These are phyloP conservation scores for Atherinomorus stipes DNA, from an alignment of 2,113 vertebrate genomes.

Conservation along the genomic window DNA sequence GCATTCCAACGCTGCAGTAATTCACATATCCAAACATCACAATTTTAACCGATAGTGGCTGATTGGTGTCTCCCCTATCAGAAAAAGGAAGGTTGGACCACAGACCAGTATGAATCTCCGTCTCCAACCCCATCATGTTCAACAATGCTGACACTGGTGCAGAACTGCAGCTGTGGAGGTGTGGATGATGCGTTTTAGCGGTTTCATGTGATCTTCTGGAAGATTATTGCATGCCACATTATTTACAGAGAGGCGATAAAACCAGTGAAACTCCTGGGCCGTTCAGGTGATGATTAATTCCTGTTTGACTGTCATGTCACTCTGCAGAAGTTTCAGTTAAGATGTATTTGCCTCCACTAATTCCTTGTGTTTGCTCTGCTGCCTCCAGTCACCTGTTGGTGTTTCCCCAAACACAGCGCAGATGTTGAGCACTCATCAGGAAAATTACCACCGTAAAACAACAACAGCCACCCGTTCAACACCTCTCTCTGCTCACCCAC, in stretches of 20 bases:
- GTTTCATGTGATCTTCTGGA: no score
- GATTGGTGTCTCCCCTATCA: no score
- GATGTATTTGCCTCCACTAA: slow-evolving; percentile 8
- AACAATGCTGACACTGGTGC: no score
- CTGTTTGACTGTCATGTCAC: not conserved
- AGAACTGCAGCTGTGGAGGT: no score
- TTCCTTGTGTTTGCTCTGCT: slow-evolving; percentile 42
- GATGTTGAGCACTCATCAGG: slow-evolving; percentile 20
- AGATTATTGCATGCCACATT: no score
- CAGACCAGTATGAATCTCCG: no score
- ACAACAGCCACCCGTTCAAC: not conserved
- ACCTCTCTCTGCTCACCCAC: not conserved
- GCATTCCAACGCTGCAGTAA: no score
- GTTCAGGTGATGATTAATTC: not conserved
- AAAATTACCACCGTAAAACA: slow-evolving; percentile 15
- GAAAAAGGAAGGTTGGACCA: no score
- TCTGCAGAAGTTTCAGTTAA: slow-evolving; percentile 19
- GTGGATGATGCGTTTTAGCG: no score
- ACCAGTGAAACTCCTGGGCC: not conserved
- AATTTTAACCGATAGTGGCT: no score
- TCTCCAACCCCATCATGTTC: no score
- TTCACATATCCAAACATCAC: no score
- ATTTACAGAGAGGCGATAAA: not conserved
- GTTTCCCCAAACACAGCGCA: slow-evolving; percentile 31
- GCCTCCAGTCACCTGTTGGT: slow-evolving; percentile 46